A percentile compares a stretch with the other conserved stretches of the same genome.
Evolutionary conservation across 2,888 invertebrate species (phyloP).

Genomic region (Drosophila histrio): DNA sequence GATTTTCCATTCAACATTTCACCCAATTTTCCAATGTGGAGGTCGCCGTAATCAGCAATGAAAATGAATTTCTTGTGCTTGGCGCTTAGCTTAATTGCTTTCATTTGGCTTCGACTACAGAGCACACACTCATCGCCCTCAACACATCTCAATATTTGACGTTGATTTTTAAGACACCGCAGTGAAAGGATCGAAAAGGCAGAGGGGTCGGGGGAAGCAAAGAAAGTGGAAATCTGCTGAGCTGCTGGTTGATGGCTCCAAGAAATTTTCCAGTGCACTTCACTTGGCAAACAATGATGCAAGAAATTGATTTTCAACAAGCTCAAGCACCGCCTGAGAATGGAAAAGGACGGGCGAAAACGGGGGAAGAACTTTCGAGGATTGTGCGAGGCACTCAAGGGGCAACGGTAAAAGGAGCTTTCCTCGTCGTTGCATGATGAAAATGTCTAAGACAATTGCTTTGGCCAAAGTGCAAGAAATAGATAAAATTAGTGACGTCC

Average conservation of each 20-base stretch:
- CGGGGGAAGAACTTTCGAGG: conserved; percentile 19
- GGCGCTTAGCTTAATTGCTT: conserved; percentile 71
- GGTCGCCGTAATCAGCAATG: conserved; percentile 47
- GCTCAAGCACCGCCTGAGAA: conserved; percentile 51
- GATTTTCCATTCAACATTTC: conserved; percentile 15
- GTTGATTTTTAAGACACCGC: conserved; percentile 69
- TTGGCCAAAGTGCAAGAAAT: conserved; percentile 78
- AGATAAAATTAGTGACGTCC: conserved; percentile 76
- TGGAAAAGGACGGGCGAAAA: conserved; percentile 12
- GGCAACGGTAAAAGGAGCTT: conserved; percentile 10
- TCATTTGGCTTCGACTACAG: conserved; percentile 56
- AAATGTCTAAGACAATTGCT: conserved; percentile 77
- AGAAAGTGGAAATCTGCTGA: not conserved
- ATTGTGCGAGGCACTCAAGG: conserved; percentile 38
- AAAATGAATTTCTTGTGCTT: conserved; percentile 57
- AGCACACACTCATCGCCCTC: conserved; percentile 25
- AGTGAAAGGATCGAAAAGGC: not conserved
- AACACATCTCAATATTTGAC: conserved; percentile 66
- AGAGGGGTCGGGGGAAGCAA: not conserved
- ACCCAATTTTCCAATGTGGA: conserved; percentile 11
- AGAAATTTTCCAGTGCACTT: conserved; percentile 82
- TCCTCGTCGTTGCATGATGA: conserved; percentile 56
- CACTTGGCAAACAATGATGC: conserved; percentile 82
- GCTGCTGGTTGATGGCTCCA: conserved; percentile 61
- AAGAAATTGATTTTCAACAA: conserved; percentile 82